phyloP scores from a whole-genome alignment of 2,113 vertebrate species.

The Abramis brama region DNA sequence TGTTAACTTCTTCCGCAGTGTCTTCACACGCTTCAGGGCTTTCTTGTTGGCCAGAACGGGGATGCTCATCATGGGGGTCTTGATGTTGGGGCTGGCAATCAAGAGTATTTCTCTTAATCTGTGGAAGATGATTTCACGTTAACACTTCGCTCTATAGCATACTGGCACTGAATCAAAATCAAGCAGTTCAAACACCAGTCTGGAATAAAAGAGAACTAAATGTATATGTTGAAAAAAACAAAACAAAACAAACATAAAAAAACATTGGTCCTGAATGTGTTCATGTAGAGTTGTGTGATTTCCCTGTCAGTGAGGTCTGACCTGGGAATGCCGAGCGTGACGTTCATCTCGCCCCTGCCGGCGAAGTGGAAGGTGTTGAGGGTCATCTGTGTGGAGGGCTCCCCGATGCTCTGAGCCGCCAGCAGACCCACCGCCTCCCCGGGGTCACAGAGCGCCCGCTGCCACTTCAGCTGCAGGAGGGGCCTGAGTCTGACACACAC shows the following conservation, averaged over 20 bases:
- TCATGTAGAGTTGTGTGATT: no score
- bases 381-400: conserved; percentile 99
- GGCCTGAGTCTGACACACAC: conserved; percentile 77
- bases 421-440: conserved; percentile 95
- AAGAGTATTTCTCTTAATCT: conserved; percentile 93
- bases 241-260: rapidly evolving
- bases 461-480: conserved; percentile 92
- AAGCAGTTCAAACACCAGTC: no score
- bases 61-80: conserved; percentile 95
- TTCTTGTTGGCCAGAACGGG: conserved; percentile 86
- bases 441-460: conserved; percentile 90
- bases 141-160: no score
- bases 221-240: no score
- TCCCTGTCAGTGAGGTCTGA: conserved; percentile 59
- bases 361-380: conserved; percentile 99
- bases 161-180: no score
- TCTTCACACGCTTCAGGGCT: conserved; percentile 84
- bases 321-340: conserved; percentile 97
- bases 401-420: conserved; percentile 96
- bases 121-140: conserved; percentile 3
- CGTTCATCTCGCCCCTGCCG: conserved; percentile 99
- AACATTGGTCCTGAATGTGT: no score
- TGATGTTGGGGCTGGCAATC: conserved; percentile 91
- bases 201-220: no score
- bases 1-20: conserved; percentile 84